Evolutionary conservation across 2,888 invertebrate species (phyloP).

Genomic region (Patella caerulea): DNA sequence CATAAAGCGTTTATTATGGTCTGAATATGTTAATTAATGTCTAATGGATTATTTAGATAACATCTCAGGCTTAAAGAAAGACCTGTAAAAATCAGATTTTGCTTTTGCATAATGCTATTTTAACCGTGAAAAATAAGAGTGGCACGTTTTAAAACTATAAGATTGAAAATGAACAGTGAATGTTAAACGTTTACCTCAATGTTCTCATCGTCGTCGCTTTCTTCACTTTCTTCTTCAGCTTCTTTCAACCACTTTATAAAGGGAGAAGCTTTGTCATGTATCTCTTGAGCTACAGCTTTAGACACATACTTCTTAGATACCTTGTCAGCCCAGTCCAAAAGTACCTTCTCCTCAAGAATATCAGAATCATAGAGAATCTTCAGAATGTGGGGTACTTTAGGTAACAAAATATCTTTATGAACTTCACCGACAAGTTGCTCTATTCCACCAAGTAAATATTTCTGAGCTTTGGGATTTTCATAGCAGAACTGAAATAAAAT

Average conservation of each 20-base stretch:
- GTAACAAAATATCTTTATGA: constrained; percentile 82
- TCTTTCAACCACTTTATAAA: constrained; percentile 94
- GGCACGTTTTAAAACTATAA: background rate
- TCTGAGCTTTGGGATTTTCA: constrained; percentile 73
- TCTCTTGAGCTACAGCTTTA: constrained; percentile 86
- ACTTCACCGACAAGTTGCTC: constrained; percentile 89
- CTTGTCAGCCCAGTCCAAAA: constrained; percentile 96
- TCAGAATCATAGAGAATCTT: constrained; percentile 95
- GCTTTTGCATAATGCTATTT: too few species aligned
- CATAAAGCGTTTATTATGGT: too few species aligned
- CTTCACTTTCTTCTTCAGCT: constrained; percentile 93
- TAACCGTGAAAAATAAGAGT: background rate
- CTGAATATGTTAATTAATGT: too few species aligned
- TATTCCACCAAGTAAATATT: constrained; percentile 93
- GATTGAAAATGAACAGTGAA: background rate
- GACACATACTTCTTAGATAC: constrained; percentile 92
- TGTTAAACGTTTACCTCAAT: constrained; percentile 14
- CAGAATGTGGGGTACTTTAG: constrained; percentile 89
- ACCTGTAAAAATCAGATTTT: too few species aligned
- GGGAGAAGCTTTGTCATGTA: constrained; percentile 91
- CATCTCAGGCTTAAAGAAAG: too few species aligned
- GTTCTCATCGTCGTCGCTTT: constrained; percentile 76
- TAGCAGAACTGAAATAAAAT: constrained; percentile 67
- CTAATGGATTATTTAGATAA: too few species aligned
- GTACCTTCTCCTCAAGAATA: constrained; percentile 92